Evolutionary conservation across 2,888 invertebrate species (phyloP).

Genomic region (Drosophila greeni): DNA sequence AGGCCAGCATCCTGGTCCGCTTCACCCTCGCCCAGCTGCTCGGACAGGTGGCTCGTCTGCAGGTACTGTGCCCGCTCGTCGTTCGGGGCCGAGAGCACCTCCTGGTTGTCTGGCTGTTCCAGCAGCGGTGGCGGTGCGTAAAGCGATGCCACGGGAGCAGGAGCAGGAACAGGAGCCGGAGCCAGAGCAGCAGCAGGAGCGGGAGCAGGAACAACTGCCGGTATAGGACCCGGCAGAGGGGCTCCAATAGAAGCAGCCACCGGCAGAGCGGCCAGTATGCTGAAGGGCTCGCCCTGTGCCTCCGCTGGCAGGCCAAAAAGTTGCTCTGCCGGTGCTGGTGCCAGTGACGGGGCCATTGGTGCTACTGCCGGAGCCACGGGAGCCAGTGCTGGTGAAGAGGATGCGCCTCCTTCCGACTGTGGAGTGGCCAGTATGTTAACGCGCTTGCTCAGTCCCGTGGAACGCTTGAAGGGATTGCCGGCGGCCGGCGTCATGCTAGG

Average conservation of each 20-base stretch:
- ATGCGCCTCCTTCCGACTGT: constrained; percentile 39
- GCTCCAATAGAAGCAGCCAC: constrained; percentile 8
- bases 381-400: constrained; percentile 17
- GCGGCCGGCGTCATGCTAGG: constrained; percentile 23
- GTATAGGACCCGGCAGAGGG: neutral
- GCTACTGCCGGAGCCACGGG: neutral
- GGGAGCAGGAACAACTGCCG: constrained; percentile 10
- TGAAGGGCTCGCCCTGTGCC: constrained; percentile 19
- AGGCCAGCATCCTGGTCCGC: constrained; percentile 75
- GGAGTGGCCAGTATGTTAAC: constrained; percentile 79
- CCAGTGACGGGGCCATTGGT: neutral
- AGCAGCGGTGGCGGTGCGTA: constrained; percentile 79
- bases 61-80: constrained; percentile 87
- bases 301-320: constrained; percentile 15
- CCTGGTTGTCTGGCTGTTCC: constrained; percentile 77
- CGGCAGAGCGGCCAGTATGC: constrained; percentile 10
- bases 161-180: constrained; percentile 1
- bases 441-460: constrained; percentile 67
- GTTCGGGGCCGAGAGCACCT: constrained; percentile 81
- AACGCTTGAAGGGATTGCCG: constrained; percentile 77
- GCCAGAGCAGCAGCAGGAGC: neutral
- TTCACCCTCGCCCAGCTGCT: constrained; percentile 77
- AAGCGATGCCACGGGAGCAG: constrained; percentile 71
- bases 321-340: constrained; percentile 14
- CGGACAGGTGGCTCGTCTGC: constrained; percentile 87